These are phyloP conservation scores for Sebastiscus tertius DNA, from an alignment of 2,797 vertebrate genomes.

Conservation along the genomic window DNA sequence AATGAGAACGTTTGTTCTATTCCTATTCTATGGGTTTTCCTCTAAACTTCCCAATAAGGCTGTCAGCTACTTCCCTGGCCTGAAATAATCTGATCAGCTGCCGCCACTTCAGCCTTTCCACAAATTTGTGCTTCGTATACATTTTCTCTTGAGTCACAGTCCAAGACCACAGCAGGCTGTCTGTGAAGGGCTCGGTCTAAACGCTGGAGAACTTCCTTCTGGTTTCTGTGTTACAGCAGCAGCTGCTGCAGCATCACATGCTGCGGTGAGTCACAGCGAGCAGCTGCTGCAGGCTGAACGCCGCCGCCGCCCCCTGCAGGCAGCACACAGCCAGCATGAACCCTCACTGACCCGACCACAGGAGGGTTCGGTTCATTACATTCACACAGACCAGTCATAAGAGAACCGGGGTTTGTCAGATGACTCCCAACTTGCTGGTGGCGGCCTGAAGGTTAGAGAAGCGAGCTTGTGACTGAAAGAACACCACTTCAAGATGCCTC, in stretches of 20 bases:
- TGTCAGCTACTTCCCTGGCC: neutral
- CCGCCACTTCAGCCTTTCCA: conserved; percentile 22
- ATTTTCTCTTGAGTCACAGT: conserved; percentile 19
- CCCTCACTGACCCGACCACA: neutral
- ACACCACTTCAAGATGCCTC: too few relatives aligned
- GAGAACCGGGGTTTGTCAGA: too few relatives aligned
- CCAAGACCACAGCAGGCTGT: neutral
- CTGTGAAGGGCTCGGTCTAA: conserved; percentile 18
- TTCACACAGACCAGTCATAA: neutral
- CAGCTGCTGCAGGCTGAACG: neutral
- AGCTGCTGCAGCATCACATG: conserved; percentile 50
- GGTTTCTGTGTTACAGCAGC: neutral
- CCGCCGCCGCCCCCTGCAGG: conserved; percentile 22
- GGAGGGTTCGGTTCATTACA: neutral
- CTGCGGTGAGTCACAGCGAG: conserved; percentile 1
- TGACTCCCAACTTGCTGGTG: too few relatives aligned
- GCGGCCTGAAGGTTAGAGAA: too few relatives aligned
- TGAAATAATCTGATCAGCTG: conserved; percentile 50
- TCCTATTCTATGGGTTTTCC: neutral
- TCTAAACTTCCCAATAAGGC: conserved; percentile 30
- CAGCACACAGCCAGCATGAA: neutral
- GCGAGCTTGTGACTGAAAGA: too few relatives aligned
- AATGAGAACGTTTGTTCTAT: too few relatives aligned
- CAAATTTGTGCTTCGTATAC: neutral
- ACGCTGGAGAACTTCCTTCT: conserved; percentile 35